Evolutionary conservation across 2,888 invertebrate genomes (phyloP), one percentile per base, ranked within the genome.

Genomic region (Eumacrocentrus americanus): DNA sequence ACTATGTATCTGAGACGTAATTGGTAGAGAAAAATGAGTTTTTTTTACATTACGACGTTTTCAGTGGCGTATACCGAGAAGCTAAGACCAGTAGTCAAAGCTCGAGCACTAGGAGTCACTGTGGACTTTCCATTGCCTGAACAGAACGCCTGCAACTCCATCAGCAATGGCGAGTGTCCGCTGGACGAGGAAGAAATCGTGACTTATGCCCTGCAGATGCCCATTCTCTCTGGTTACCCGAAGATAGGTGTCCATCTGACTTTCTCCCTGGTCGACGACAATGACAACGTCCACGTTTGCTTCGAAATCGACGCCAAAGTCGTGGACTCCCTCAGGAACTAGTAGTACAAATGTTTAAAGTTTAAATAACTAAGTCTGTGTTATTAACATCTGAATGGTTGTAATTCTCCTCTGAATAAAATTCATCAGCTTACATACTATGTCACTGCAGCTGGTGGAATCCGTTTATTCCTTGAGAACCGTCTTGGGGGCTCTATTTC

Each of bases 201-300:
- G 5, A 78, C 77, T 9, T 81, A 79, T 60, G 20, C n/a, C 0
- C 62, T 81, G 3, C 29, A 9, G 1, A 75, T 81, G 75, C 75
- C 75, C 0, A 58, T 81, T 16, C 60, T 67, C 1, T 20, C 37
- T 3, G 0, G 0, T 0, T 80, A 75, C 42, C 80, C 79, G 0
- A 66, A 55, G 14, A 11, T 78, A 4, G 0, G 40, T 0, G 2
- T 78, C 35, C 59, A 14, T 25, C 65, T 78, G 23, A 67, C 74
- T 50, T 70, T 78, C 12, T 46, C 67, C 0, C 62, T 80, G 18
- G 3, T 73, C 1, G 75, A 75, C 51, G 65, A 72, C 9, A 35
- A 66, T 1, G 25, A 61, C 0, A 44, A 71, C 0, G n/a, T 57
- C 1, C 70, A 74, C n/a, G 61, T 64, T 2, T 80, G 79, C 66